Evolutionary conservation across 53 echinoderm and acorn worm species (phyloP), one percentile per base, ranked within the genome.

Genomic region (Luidia sarsii): DNA sequence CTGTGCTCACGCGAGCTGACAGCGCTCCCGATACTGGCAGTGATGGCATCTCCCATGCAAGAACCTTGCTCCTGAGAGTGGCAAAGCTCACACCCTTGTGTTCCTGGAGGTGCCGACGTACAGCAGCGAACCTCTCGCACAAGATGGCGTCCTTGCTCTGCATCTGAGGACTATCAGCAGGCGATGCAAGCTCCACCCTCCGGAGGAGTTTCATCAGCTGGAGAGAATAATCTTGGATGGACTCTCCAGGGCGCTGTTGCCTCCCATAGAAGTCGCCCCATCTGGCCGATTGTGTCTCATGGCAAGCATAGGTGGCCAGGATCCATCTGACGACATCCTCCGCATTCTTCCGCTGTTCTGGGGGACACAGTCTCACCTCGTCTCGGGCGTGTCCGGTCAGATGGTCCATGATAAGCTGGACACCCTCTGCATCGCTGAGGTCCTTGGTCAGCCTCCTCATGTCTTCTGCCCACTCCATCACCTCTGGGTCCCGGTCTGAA

Each of bases 401-500:
- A 15, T 68, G 68, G 16, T 68, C 68, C 0, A 48, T 18, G 15
- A 68, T 31, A 3, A 48, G 13, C 18, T 68, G 68, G 4, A 46
- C 49, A 1, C 48, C 68, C 49, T 68, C 68, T 1, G 25, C 49
- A 16, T 48, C 68, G 3, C 48, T 25, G 27, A 68, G 46, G 49
- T 31, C 32, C 0, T 10, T 29, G 0, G 68, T 68, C 0, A 48
- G 32, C 3, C 68, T 23, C 18, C 1, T 2, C 39, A 66, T 48
- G 48, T 68, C 68, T 3, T 68, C 68, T 15, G 32, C 68, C 68
- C 48, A 68, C 48, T 68, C 68, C 1, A 16, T 5, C 1, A 68
- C 68, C 48, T 68, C 68, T 0, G 68, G 68, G 16, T 68, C 68
- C 16, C 16, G 27, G 3, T 68, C 68, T 5, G 25, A 25, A 4